A percentile compares a stretch with the other conserved stretches of the same genome.
Conservation (phyloP, 2,888 invertebrate genomes). For the Punctoribates punctum region DNA sequence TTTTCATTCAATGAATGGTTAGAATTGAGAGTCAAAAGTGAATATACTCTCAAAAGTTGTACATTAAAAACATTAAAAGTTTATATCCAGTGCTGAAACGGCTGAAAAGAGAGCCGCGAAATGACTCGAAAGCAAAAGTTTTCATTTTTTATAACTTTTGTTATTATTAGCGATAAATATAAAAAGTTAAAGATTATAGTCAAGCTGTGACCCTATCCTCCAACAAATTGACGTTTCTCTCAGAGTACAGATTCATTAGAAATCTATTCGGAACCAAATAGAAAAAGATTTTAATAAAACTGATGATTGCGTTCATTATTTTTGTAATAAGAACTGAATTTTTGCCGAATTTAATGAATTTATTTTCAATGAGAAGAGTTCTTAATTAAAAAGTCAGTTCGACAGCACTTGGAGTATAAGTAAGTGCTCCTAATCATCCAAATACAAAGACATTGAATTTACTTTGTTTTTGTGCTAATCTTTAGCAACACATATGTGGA, state of each 20-base stretch:
- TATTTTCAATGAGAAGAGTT: too few relatives aligned
- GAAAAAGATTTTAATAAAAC: background rate
- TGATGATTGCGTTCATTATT: constrained; percentile 6
- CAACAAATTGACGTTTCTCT: background rate
- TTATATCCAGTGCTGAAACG: background rate
- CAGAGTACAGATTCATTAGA: background rate
- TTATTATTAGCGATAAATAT: background rate
- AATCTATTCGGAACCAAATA: background rate
- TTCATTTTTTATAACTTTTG: constrained; percentile 8
- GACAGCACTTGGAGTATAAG: too few relatives aligned
- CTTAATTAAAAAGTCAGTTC: too few relatives aligned
- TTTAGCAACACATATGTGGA: background rate
- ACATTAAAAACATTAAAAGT: constrained; percentile 21
- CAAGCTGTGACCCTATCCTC: constrained; percentile 13
- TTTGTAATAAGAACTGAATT: background rate
- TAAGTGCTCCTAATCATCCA: too few relatives aligned
- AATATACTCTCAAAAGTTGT: background rate
- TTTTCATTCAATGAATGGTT: background rate
- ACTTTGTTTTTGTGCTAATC: background rate
- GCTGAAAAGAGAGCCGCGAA: background rate
- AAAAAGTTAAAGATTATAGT: background rate
- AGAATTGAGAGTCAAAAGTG: too few relatives aligned
- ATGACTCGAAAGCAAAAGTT: constrained; percentile 1
- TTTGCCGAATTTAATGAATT: too few relatives aligned
- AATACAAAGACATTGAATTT: too few relatives aligned